Base-by-base conservation (phyloP, 1,140 invertebrate species). In the Sinella curviseta region DNA sequence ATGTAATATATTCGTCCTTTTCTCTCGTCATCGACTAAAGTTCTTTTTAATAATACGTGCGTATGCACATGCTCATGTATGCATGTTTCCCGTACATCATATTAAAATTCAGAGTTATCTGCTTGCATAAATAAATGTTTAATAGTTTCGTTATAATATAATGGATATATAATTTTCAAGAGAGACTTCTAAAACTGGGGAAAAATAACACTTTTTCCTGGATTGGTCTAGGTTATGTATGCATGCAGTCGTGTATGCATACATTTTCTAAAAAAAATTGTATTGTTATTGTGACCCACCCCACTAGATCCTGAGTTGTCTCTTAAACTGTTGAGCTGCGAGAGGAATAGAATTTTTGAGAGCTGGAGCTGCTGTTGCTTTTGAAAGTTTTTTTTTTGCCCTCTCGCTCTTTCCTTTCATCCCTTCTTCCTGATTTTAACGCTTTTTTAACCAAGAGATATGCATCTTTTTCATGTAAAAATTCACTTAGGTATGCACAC, bases 361-460 rank as follows among this genome's bases (percentile, higher is more conserved):
- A 65, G 57, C 57, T 65, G 57, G 8, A 17, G 24, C 57, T 14
- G 20, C 20, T 20, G 39, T 48, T 8, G 8, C 8, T 48, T 48
- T 48, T 48, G 16, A 48, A 20, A 12, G 39, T 20, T 20, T 48
- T 48, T n/a, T n/a, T 60, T 60, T n/a, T 60, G 24, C 24, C 55
- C 65, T 70, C 26, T 33, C 65, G 30, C 65, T 17, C 65, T 70
- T n/a, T 24, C 12, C n/a, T 70, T 33, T 33, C 26, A 17, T 70
- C 31, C 65, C 65, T 70, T 70, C 65, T 70, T 70, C 65, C 65
- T 70, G 65, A 70, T 70, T 70, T 70, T 70, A 70, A 70, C 65
- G 65, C 65, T 17, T 70, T 70, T 70, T 33, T n/a, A 4, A 12
- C 30, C 31, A 12, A 48, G 20, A 70, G 65, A 70, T 70, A 70